Evolutionary conservation across 2,113 vertebrate genomes (phyloP).

Genomic region (Gobio gobio): DNA sequence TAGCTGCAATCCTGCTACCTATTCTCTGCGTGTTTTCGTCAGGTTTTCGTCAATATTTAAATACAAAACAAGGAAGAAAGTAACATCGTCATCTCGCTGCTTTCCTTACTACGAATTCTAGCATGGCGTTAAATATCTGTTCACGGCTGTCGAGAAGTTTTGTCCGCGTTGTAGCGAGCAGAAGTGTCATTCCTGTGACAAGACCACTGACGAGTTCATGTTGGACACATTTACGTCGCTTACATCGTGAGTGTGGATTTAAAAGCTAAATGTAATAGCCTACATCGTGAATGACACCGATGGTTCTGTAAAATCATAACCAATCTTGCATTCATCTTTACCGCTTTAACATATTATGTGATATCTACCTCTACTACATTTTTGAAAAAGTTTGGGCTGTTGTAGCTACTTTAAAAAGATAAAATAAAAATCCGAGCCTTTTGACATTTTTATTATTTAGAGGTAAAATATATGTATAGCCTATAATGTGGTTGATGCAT

Average conservation of each 20-base stretch:
- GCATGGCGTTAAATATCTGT: slow-evolving; percentile 70
- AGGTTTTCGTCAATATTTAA: background rate
- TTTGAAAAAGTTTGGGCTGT: background rate
- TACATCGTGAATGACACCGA: background rate
- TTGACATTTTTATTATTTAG: background rate
- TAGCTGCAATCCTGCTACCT: background rate
- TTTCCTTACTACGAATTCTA: background rate
- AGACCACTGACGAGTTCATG: slow-evolving; percentile 41
- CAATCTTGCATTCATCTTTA: background rate
- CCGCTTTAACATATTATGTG: background rate
- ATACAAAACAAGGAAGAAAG: background rate
- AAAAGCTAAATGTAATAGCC: background rate
- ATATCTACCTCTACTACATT: background rate
- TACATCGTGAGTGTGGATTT: slow-evolving; percentile 54
- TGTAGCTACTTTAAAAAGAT: background rate
- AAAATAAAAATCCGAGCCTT: too few species aligned
- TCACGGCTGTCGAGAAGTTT: slow-evolving; percentile 51
- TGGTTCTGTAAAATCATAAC: background rate
- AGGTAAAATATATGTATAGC: background rate
- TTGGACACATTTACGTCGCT: slow-evolving; percentile 38
- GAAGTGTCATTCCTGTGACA: slow-evolving; percentile 37
- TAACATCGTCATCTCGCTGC: background rate
- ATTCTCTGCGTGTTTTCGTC: background rate
- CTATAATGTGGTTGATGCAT: too few species aligned
- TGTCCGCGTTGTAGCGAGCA: slow-evolving; percentile 58